These are phyloP conservation scores for Clunio marinus DNA, from an alignment of 2,888 invertebrate genomes.

Conservation along the genomic window DNA sequence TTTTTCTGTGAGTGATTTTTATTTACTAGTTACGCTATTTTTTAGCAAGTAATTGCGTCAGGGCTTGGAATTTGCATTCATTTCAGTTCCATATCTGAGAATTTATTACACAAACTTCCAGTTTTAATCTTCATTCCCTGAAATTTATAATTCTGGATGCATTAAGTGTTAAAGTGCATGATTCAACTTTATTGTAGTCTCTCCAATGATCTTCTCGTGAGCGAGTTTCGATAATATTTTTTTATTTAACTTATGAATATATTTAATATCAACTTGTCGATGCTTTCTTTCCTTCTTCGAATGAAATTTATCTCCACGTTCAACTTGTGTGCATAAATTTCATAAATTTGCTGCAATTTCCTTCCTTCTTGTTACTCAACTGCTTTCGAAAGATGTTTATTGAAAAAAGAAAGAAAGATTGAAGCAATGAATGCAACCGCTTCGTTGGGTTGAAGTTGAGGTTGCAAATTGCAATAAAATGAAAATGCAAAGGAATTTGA, in stretches of 20 bases:
- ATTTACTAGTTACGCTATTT: too few species aligned
- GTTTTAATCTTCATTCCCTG: neutral
- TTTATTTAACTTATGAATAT: slow-evolving; percentile 13
- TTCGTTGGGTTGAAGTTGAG: neutral
- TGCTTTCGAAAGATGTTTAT: slow-evolving; percentile 29
- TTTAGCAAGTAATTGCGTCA: too few species aligned
- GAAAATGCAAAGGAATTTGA: too few species aligned
- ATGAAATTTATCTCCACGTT: neutral
- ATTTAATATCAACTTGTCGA: slow-evolving; percentile 29
- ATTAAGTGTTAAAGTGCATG: slow-evolving; percentile 27
- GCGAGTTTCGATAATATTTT: neutral
- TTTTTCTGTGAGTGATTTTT: too few species aligned
- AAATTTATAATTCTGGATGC: neutral
- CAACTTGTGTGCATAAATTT: slow-evolving; percentile 18
- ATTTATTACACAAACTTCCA: neutral
- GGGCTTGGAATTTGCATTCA: too few species aligned
- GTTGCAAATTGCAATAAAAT: neutral
- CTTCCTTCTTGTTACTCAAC: neutral
- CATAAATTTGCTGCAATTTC: neutral
- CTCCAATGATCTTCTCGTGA: neutral
- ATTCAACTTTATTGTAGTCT: neutral
- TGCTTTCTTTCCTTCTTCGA: neutral
- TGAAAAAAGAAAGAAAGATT: slow-evolving; percentile 12
- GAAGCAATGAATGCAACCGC: too few species aligned
- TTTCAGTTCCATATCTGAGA: too few species aligned